Base-by-base conservation (phyloP, 2,888 invertebrate species). In the Cabera pusaria region DNA sequence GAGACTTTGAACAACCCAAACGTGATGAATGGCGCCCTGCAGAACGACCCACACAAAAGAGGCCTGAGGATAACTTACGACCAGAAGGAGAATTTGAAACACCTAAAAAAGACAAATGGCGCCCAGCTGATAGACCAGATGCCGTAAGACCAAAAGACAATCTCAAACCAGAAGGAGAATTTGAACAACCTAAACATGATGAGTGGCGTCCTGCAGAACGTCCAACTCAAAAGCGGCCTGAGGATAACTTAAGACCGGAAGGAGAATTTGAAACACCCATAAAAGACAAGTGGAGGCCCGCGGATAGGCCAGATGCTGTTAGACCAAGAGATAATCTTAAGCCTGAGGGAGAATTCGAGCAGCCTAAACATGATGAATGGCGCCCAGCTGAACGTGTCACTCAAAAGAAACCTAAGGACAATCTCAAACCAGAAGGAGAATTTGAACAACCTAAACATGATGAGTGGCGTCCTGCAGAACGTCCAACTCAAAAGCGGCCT, bases 281-380 rank as follows among this genome's bases (percentile, higher is more conserved):
- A 44, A 78, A 72, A 28, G 67, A 71, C 0, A 53, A 71, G 11
- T 88, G 74, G 59, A 53, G 59, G 2, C 86, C 90, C 0, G 90
- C 78, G 8, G 89, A 89, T 42, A 49, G 76, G 3, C 74, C 65
- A 17, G 64, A 63, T 5, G 78, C 63, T n/a, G 80, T 67, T 0
- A 77, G 65, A 35, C 92, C 91, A 0, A 64, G 81, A 17, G 92
- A 93, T 51, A 92, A 93, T 62, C 58, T 93, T 0, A 69, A 64
- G 8, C 83, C 91, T 0, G 91, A 90, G 64, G 92, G 91, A 1
- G 90, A 90, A 0, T 91, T 91, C 52, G 84, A 86, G 22, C 60
- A 50, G 1, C 65, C 56, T 0, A 52, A 56, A 55, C 33, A 83
- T 66, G 37, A 70, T 1, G 23, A 57, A 9, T 71, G 71, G 71